These are phyloP conservation scores for Sturnira hondurensis DNA, from an alignment of 2,113 vertebrate genomes.

Conservation along the genomic window DNA sequence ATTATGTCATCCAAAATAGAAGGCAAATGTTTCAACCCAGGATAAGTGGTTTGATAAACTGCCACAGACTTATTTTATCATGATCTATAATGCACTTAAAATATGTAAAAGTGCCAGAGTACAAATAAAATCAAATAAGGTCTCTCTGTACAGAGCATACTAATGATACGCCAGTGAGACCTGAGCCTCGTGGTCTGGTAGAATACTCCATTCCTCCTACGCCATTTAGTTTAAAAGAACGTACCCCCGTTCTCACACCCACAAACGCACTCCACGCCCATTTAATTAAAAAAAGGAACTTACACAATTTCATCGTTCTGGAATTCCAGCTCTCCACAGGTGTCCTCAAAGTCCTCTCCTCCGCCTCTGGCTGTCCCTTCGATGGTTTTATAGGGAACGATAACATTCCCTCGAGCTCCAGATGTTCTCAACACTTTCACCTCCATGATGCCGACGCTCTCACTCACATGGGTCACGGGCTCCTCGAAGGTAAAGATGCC, in stretches of 20 bases:
- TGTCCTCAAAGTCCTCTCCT: constrained; percentile 98
- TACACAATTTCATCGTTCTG: constrained; percentile 96
- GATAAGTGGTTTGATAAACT: not conserved
- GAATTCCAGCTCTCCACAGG: constrained; percentile 93
- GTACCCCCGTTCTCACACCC: not conserved
- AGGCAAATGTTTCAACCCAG: not conserved
- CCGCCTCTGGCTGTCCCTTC: constrained; percentile 94
- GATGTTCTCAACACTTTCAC: constrained; percentile 92
- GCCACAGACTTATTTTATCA: not conserved
- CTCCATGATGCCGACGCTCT: constrained; percentile 95
- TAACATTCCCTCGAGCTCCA: constrained; percentile 92
- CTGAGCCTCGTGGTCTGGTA: not conserved
- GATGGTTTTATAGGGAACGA: constrained; percentile 92
- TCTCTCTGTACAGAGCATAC: not conserved
- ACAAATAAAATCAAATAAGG: not conserved
- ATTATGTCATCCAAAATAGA: not conserved
- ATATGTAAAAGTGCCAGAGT: not conserved
- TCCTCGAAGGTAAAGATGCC: constrained; percentile 97
- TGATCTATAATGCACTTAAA: not conserved
- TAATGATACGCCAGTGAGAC: not conserved
- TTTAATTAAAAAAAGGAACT: constrained; percentile 76
- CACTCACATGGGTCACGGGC: constrained; percentile 87
- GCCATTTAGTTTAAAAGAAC: not conserved
- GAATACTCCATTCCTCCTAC: not conserved
- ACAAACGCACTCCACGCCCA: not conserved